Evolutionary conservation across 2,797 vertebrate genomes (phyloP).

Genomic region (Adrianichthys oophorus): DNA sequence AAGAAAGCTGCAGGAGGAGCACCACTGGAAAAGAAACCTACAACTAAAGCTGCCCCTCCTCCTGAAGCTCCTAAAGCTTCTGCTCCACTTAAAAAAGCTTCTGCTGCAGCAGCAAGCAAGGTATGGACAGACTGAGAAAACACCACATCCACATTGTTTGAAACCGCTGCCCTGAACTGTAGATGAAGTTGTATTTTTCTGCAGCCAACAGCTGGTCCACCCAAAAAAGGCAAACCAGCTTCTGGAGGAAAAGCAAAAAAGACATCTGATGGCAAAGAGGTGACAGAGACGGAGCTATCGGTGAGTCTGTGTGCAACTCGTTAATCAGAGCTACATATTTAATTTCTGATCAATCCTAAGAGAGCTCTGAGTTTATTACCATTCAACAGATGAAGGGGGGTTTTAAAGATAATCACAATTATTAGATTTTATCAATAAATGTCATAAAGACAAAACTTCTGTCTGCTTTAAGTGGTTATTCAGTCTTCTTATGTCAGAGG

Average conservation of each 20-base stretch:
- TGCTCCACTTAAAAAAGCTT: conserved; percentile 82
- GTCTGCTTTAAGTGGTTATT: too few species aligned
- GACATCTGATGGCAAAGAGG: conserved; percentile 82
- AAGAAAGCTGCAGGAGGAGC: conserved; percentile 74
- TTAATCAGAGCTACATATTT: too few species aligned
- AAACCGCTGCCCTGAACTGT: background rate
- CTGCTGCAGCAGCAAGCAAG: conserved; percentile 74
- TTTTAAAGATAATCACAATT: too few species aligned
- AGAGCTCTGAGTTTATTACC: background rate
- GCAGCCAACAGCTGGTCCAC: conserved; percentile 78
- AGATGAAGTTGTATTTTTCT: background rate
- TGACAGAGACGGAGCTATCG: conserved; percentile 87
- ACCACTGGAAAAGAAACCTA: conserved; percentile 83
- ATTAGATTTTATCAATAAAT: too few species aligned
- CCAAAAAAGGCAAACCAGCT: conserved; percentile 86
- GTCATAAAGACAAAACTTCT: too few species aligned
- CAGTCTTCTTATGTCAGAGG: too few species aligned
- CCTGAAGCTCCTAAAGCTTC: conserved; percentile 76
- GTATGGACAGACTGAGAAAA: conserved; percentile 52
- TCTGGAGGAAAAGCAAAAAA: conserved; percentile 87
- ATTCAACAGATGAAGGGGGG: too few species aligned
- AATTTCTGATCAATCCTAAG: too few species aligned
- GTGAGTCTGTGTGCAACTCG: conserved; percentile 69
- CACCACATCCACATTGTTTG: background rate
- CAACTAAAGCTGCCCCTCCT: conserved; percentile 74